These are phyloP conservation scores for Strigamia maritima DNA, from an alignment of 2,888 invertebrate genomes.

Conservation along the genomic window DNA sequence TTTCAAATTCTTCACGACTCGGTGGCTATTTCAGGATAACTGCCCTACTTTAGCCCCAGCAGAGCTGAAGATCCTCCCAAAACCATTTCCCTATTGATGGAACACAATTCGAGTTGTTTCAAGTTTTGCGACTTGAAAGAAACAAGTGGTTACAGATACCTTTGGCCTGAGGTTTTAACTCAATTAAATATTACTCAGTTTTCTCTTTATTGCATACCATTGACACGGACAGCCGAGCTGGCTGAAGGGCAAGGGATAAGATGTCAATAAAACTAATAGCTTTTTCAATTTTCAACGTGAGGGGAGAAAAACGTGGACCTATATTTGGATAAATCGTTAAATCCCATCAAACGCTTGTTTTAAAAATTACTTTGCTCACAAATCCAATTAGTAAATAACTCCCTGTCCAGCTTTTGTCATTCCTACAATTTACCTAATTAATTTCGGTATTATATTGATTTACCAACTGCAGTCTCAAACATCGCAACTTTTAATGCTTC, in stretches of 20 bases:
- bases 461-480: background rate
- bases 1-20: no score
- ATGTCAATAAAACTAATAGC: conserved; percentile 5
- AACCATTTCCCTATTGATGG: background rate
- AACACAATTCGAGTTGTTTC: background rate
- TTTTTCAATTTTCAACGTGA: background rate
- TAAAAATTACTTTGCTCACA: background rate
- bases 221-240: background rate
- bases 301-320: background rate
- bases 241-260: background rate
- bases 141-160: background rate
- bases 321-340: background rate
- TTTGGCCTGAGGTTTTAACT: background rate
- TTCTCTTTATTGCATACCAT: background rate
- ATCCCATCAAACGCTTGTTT: background rate
- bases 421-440: background rate
- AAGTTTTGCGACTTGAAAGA: background rate
- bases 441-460: background rate
- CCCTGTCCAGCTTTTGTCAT: background rate
- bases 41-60: no score
- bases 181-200: conserved; percentile 5
- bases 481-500: background rate
- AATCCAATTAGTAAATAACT: conserved; percentile 2
- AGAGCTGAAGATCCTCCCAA: no score
- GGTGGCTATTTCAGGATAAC: no score